Conservation (phyloP, 2,888 invertebrate genomes). For the Blastobasis adustella region DNA sequence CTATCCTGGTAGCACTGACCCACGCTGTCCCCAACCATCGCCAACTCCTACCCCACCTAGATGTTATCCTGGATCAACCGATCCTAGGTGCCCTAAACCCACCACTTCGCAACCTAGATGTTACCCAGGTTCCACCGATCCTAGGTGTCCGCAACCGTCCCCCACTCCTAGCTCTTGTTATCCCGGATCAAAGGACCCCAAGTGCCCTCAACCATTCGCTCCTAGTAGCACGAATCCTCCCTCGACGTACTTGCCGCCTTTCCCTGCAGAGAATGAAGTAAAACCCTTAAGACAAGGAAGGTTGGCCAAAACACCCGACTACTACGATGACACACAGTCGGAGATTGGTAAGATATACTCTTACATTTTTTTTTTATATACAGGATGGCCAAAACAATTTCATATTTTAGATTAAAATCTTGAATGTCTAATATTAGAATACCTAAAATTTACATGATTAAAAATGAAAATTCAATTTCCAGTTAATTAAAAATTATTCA, state of each 20-base stretch:
- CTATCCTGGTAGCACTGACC: constrained; percentile 34
- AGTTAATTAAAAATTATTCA: no score
- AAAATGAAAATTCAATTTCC: no score
- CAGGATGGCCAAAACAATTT: no score
- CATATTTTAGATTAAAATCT: neutral
- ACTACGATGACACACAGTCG: constrained; percentile 39
- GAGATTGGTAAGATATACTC: constrained; percentile 38
- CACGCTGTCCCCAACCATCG: constrained; percentile 27
- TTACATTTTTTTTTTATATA: no score
- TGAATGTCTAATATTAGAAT: no score
- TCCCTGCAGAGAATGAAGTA: constrained; percentile 56
- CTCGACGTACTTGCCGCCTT: constrained; percentile 64
- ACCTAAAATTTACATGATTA: no score
- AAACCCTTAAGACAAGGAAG: constrained; percentile 37
- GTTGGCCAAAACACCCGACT: constrained; percentile 36
- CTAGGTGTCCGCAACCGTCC: constrained; percentile 35
- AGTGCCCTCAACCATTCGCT: constrained; percentile 58
- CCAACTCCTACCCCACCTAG: constrained; percentile 22
- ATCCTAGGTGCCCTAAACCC: constrained; percentile 39
- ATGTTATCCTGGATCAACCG: constrained; percentile 25
- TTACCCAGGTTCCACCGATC: constrained; percentile 35
- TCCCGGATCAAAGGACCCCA: constrained; percentile 53
- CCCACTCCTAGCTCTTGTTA: constrained; percentile 56
- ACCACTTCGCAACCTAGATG: constrained; percentile 30
- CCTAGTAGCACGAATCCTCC: constrained; percentile 58